Conservation (phyloP, 1,140 invertebrate species). For the Bombus vancouverensis region DNA sequence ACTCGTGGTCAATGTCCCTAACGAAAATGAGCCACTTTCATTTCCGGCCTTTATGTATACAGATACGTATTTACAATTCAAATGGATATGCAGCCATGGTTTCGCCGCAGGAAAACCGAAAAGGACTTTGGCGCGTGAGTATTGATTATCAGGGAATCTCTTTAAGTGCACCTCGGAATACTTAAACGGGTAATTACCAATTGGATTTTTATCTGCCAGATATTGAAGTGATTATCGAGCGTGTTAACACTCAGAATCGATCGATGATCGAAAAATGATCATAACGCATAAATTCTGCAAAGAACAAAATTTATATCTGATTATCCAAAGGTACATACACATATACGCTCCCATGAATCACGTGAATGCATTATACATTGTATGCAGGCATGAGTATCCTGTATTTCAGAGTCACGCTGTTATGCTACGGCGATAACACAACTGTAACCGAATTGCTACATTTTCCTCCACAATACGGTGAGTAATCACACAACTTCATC, state of each 20-base stretch:
- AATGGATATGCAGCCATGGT: background rate
- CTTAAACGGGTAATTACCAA: constrained; percentile 7
- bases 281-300: background rate
- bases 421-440: background rate
- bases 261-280: background rate
- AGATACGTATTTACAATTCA: background rate
- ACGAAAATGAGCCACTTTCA: background rate
- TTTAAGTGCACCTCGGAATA: constrained; percentile 23
- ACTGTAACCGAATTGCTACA: background rate
- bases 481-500: constrained; percentile 19
- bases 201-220: constrained; percentile 6
- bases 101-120: background rate
- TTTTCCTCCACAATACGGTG: background rate
- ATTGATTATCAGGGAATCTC: constrained; percentile 48
- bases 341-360: too few relatives aligned
- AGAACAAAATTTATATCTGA: background rate
- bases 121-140: background rate
- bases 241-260: background rate
- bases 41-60: background rate
- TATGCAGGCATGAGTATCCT: background rate
- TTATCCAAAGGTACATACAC: background rate
- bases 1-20: too few relatives aligned
- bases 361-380: background rate
- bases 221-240: background rate
- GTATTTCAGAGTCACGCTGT: constrained; percentile 25